These are phyloP conservation scores for Dolichoris vasculosae DNA, from an alignment of 1,140 invertebrate species.

Conservation along the genomic window DNA sequence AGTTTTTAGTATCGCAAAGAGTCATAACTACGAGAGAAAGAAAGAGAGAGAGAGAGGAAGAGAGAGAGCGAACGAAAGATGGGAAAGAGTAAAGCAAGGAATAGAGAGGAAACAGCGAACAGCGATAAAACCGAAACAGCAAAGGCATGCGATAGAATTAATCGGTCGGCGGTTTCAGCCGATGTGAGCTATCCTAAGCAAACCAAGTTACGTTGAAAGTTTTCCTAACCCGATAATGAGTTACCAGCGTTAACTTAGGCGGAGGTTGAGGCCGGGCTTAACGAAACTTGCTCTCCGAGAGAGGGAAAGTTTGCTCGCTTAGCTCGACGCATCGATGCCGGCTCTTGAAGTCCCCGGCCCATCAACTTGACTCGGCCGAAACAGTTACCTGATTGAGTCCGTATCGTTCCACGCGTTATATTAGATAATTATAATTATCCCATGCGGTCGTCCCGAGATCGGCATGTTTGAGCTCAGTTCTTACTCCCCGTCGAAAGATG, in stretches of 20 bases:
- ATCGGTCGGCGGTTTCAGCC: constrained; percentile 53
- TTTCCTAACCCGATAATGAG: constrained; percentile 59
- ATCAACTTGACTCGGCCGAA: constrained; percentile 28
- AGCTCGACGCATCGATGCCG: background rate
- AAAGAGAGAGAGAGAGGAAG: background rate
- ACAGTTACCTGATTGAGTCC: constrained; percentile 34
- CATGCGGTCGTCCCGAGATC: background rate
- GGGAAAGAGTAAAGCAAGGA: no score
- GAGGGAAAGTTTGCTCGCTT: constrained; percentile 22
- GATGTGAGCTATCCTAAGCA: constrained; percentile 56
- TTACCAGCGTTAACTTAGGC: constrained; percentile 54
- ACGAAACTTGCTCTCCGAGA: constrained; percentile 51
- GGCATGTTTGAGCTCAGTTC: background rate
- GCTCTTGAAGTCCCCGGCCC: constrained; percentile 41
- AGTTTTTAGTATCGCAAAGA: background rate
- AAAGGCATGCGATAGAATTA: constrained; percentile 51
- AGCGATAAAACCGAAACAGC: constrained; percentile 15
- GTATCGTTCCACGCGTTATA: no score
- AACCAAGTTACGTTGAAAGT: constrained; percentile 57
- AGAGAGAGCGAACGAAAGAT: background rate
- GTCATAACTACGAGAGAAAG: no score
- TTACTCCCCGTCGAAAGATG: background rate
- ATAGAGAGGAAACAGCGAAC: background rate
- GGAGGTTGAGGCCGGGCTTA: constrained; percentile 45
- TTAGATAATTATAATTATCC: constrained; percentile 42